Evolutionary conservation across 1,140 invertebrate species (phyloP).

Genomic region (Drosophila tsacasi): DNA sequence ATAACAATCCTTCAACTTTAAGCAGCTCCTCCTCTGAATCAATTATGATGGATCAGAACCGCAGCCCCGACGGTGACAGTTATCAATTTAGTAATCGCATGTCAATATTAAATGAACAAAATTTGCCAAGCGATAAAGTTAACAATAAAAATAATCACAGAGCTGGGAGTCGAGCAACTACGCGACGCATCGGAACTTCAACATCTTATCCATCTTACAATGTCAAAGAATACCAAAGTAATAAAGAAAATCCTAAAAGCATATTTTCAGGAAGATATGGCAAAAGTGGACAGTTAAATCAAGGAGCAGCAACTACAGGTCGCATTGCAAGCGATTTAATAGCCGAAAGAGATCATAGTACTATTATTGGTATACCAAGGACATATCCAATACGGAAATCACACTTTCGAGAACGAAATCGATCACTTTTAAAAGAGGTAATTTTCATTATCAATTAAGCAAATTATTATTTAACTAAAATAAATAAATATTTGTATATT

Average conservation of each 20-base stretch:
- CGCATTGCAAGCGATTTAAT: conserved; percentile 18
- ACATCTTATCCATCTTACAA: neutral
- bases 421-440: conserved; percentile 73
- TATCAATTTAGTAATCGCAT: conserved; percentile 41
- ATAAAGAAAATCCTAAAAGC: conserved; percentile 29
- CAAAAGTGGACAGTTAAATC: neutral
- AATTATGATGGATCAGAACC: conserved; percentile 73
- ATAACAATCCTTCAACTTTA: conserved; percentile 30
- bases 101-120: conserved; percentile 54
- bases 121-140: conserved; percentile 17
- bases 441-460: neutral
- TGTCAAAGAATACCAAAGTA: neutral
- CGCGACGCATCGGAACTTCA: conserved; percentile 48
- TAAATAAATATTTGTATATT: neutral
- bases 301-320: conserved; percentile 13
- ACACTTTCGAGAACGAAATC: conserved; percentile 77
- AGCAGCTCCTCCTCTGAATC: conserved; percentile 47
- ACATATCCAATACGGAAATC: conserved; percentile 70
- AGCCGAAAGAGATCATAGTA: conserved; percentile 26
- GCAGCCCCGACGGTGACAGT: conserved; percentile 58
- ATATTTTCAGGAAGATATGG: conserved; percentile 22
- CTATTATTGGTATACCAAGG: conserved; percentile 55
- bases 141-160: conserved; percentile 20
- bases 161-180: conserved; percentile 30
- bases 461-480: conserved; percentile 3